Evolutionary conservation across 2,113 vertebrate genomes (phyloP).

Genomic region (Dunckerocampus dactyliophorus): DNA sequence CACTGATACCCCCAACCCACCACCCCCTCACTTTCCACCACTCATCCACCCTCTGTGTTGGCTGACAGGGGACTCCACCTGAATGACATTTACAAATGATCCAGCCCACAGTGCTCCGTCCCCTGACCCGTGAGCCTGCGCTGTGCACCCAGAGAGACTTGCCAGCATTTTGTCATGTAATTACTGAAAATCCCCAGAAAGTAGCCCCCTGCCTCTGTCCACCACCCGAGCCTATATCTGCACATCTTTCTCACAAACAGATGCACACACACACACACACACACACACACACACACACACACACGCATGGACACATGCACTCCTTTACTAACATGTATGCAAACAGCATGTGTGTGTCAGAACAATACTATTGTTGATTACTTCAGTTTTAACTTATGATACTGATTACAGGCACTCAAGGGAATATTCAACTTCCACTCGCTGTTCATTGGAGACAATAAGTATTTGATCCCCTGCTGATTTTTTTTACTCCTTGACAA

Average conservation of each 20-base stretch:
- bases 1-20: slow-evolving; percentile 23
- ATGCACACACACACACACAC: no score
- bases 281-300: slow-evolving; percentile 7
- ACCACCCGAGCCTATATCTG: neutral
- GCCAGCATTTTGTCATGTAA: slow-evolving; percentile 99
- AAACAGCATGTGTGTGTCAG: no score
- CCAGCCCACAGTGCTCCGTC: slow-evolving; percentile 91
- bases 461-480: no score
- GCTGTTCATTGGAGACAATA: no score
- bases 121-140: slow-evolving; percentile 94
- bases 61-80: slow-evolving; percentile 83
- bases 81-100: slow-evolving; percentile 99
- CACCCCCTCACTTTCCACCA: slow-evolving; percentile 32
- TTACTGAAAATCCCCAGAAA: slow-evolving; percentile 99
- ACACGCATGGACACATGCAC: slow-evolving; percentile 22
- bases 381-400: no score
- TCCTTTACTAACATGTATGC: no score
- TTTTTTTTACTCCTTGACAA: no score
- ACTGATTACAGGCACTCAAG: no score
- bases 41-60: slow-evolving; percentile 28
- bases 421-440: no score
- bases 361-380: no score
- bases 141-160: slow-evolving; percentile 94
- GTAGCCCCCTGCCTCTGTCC: slow-evolving; percentile 70
- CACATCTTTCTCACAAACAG: neutral